phyloP scores from a whole-genome alignment of 2,113 vertebrate species.

The Heptranchias perlo region DNA sequence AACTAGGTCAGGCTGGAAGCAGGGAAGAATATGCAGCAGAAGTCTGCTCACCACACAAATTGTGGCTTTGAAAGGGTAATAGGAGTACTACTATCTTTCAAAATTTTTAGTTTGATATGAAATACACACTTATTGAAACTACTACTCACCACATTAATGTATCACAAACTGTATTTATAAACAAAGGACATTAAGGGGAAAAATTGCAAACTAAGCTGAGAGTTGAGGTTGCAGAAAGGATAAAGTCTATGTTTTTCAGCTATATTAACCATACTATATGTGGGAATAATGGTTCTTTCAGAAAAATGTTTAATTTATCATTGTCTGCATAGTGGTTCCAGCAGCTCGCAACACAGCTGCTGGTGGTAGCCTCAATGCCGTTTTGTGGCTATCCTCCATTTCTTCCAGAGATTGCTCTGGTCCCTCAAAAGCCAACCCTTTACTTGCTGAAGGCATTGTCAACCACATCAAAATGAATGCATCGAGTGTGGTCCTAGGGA shows the following conservation, averaged over 20 bases:
- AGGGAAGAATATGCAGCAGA: not conserved
- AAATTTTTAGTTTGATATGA: not conserved
- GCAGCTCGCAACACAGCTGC: not conserved
- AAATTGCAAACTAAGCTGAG: not conserved
- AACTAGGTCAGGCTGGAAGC: not conserved
- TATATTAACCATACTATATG: not conserved
- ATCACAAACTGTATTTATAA: not conserved
- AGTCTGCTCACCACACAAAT: not conserved
- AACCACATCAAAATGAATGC: too few relatives aligned
- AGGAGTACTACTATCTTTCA: not conserved
- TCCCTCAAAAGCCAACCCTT: not conserved
- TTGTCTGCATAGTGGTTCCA: not conserved
- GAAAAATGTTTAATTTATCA: not conserved
- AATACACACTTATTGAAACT: not conserved
- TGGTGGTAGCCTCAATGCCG: not conserved
- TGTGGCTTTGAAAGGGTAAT: not conserved
- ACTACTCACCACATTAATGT: not conserved
- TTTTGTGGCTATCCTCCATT: not conserved
- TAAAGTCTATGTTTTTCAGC: not conserved
- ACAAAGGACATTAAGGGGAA: not conserved
- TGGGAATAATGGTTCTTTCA: not conserved
- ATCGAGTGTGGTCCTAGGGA: too few relatives aligned
- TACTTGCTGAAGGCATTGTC: not conserved
- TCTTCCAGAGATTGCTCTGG: not conserved
- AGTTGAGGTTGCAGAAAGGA: not conserved